Percentiles rank a stretch among this genome's conserved stretches.
Evolutionary conservation across 2,797 vertebrate genomes (phyloP).

Genomic region (Furcifer pardalis): DNA sequence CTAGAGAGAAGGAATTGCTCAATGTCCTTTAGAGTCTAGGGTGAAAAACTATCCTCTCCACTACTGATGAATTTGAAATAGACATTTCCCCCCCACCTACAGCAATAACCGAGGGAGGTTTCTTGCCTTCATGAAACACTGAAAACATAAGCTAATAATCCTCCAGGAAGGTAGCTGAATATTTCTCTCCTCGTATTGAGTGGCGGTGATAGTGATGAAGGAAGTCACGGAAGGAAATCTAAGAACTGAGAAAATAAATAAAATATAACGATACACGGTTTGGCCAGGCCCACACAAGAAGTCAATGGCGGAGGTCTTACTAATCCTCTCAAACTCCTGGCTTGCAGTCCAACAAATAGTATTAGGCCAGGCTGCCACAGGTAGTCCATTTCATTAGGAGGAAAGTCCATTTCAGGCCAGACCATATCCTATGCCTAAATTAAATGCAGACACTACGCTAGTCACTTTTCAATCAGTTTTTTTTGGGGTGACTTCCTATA

Average conservation of each 20-base stretch:
- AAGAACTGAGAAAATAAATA: background rate
- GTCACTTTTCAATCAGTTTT: too few relatives aligned
- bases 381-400: background rate
- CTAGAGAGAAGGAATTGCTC: background rate
- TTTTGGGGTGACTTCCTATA: too few relatives aligned
- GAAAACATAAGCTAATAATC: slow-evolving; percentile 17
- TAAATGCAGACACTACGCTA: too few relatives aligned
- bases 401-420: too few relatives aligned
- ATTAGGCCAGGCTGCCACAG: fast-evolving
- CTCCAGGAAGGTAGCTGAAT: slow-evolving; percentile 39
- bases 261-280: background rate
- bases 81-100: slow-evolving; percentile 21
- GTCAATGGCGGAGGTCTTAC: slow-evolving; percentile 44
- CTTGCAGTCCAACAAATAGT: background rate
- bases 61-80: background rate
- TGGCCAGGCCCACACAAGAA: slow-evolving; percentile 52
- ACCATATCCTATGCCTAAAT: background rate
- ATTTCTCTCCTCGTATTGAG: background rate
- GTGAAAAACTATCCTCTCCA: slow-evolving; percentile 31
- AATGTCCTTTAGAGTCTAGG: background rate
- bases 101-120: slow-evolving; percentile 15
- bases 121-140: background rate
- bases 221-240: slow-evolving; percentile 14
- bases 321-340: slow-evolving; percentile 38
- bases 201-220: background rate